Conservation (phyloP, 2,888 invertebrate genomes). For the Eristalis pertinax region DNA sequence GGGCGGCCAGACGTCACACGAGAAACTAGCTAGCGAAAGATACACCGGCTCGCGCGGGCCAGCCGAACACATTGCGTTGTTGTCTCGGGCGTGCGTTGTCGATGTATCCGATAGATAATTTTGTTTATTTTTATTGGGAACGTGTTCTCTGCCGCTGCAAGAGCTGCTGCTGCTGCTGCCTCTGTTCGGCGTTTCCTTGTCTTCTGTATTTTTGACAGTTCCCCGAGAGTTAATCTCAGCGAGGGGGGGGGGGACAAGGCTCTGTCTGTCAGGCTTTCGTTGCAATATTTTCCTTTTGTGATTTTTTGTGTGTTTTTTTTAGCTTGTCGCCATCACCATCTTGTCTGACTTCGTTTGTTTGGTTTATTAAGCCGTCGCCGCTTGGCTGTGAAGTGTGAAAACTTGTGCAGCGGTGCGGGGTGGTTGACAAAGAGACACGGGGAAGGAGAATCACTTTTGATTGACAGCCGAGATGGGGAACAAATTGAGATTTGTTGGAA, state of each 20-base stretch:
- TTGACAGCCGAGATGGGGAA: slow-evolving; percentile 50
- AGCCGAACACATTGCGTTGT: neutral
- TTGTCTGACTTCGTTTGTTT: slow-evolving; percentile 33
- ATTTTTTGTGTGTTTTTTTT: neutral
- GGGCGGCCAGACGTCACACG: neutral
- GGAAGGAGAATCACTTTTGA: slow-evolving; percentile 36
- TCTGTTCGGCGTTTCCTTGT: neutral
- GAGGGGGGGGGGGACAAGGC: slow-evolving; percentile 34
- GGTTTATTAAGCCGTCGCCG: slow-evolving; percentile 43
- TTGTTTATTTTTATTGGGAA: slow-evolving; percentile 63
- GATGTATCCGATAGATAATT: slow-evolving; percentile 60
- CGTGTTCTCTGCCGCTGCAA: slow-evolving; percentile 52
- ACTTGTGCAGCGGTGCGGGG: neutral
- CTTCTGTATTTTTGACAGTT: slow-evolving; percentile 50
- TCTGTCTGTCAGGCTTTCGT: slow-evolving; percentile 29
- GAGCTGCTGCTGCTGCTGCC: slow-evolving; percentile 12
- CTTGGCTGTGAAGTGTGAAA: slow-evolving; percentile 41
- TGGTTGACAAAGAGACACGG: too few relatives aligned
- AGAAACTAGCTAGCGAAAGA: slow-evolving; percentile 10
- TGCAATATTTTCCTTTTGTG: slow-evolving; percentile 31
- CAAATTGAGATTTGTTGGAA: slow-evolving; percentile 49
- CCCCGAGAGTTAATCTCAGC: slow-evolving; percentile 62
- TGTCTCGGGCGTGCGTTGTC: slow-evolving; percentile 17
- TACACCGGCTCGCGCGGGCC: neutral
- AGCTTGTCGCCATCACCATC: neutral